Evolutionary conservation across 2,797 vertebrate species (phyloP).

Genomic region (Galagoides demidoff): DNA sequence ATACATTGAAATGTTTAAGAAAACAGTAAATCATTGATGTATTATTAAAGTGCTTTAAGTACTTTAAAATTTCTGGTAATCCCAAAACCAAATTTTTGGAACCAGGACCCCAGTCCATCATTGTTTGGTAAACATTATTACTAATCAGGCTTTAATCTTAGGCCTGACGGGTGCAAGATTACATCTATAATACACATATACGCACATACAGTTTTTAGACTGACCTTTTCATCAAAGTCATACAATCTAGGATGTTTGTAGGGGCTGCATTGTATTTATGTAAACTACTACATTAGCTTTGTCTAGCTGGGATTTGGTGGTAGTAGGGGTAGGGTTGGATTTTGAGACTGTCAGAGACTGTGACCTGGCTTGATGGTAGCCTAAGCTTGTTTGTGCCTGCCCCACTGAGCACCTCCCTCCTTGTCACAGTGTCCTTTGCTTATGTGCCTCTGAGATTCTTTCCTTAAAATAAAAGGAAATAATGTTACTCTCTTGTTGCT

Average conservation of each 20-base stretch:
- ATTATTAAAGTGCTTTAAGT: not conserved
- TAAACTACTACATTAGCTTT: not conserved
- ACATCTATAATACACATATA: not conserved
- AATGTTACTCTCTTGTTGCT: not conserved
- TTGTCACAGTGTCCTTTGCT: not conserved
- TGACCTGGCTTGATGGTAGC: not conserved
- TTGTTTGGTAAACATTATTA: not conserved
- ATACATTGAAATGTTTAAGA: conserved; percentile 15
- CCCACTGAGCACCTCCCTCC: not conserved
- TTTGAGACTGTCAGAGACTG: not conserved
- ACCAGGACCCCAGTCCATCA: not conserved
- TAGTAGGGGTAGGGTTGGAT: not conserved
- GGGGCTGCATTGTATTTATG: not conserved
- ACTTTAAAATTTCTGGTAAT: not conserved
- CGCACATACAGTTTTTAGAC: not conserved
- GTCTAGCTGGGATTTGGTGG: not conserved
- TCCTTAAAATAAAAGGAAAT: not conserved
- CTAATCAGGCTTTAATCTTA: not conserved
- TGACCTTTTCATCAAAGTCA: not conserved
- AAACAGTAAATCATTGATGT: not conserved
- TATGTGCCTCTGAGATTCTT: not conserved
- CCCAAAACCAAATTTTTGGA: not conserved
- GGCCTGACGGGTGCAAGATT: not conserved
- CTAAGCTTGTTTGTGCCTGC: not conserved
- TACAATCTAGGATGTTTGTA: not conserved